phyloP scores from a whole-genome alignment of 2,797 vertebrate species.

The Diceros bicornis region DNA sequence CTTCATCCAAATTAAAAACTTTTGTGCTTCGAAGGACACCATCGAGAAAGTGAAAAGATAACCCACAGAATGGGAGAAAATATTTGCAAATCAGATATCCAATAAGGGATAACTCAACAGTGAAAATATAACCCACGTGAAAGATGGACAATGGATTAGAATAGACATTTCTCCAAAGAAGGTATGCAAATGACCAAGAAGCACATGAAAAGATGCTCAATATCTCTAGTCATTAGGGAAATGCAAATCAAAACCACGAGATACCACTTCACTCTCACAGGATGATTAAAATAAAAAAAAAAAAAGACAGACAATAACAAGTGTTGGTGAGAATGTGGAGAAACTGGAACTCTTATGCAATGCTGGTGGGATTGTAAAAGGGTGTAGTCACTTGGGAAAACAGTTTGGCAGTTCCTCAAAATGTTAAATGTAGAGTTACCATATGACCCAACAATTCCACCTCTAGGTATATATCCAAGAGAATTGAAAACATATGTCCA shows the following conservation, averaged over 20 bases:
- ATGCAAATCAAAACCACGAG: slow-evolving; percentile 62
- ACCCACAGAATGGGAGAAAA: not conserved
- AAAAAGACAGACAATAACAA: not conserved
- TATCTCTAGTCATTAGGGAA: slow-evolving; percentile 32
- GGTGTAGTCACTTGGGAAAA: not conserved
- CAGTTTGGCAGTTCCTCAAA: slow-evolving; percentile 34
- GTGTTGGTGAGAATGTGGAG: not conserved
- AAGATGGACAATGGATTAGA: not conserved
- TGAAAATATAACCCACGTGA: not conserved
- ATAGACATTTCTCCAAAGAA: slow-evolving; percentile 55
- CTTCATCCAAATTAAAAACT: slow-evolving; percentile 13
- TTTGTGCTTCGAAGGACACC: not conserved
- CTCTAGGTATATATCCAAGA: not conserved
- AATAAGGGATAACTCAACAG: not conserved
- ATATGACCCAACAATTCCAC: not conserved
- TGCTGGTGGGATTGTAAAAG: not conserved
- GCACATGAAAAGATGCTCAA: not conserved
- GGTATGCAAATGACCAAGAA: not conserved
- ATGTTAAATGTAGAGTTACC: not conserved
- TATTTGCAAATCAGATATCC: slow-evolving; percentile 19
- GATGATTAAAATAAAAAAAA: not conserved
- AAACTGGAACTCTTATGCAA: not conserved
- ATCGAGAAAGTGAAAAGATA: slow-evolving; percentile 39
- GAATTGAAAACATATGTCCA: not conserved
- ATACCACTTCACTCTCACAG: not conserved